Base-by-base conservation (phyloP, 2,113 vertebrate species). In the Campylorhamphus procurvoides region DNA sequence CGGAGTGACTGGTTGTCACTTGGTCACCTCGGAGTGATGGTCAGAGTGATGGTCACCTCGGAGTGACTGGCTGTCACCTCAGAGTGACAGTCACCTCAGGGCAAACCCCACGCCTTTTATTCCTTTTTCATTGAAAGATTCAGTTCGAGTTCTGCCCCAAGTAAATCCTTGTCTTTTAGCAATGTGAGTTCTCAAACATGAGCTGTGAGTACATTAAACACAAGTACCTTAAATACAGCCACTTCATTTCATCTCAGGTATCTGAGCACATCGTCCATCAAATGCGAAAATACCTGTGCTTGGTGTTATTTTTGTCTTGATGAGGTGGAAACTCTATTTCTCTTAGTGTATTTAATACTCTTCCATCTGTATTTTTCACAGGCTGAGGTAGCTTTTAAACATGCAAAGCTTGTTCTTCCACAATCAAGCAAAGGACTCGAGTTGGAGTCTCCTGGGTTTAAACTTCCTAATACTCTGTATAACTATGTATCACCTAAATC, bases 71-170 rank as follows among this genome's bases (percentile, higher is more conserved):
- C 40, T 12, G 40, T 40, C 40, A 42, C 28, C 50, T 81, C n/a
- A 16, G 1, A 84, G 68, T 11, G 58, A 25, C 23, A 10, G 58
- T 16, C 59, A 49, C 59, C 60, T 13, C 33, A 46, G 33, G 13
- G 25, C 12, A 68, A 73, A 14, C 0, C 58, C 17, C 27, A 4
- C 11, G 0, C 15, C 6, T 52, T 16, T 4, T 47, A 4, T 2
- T 37, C 39, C 18, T 18, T 63, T 27, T 27, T 10, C 1, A 0
- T 39, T 0, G 6, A 40, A 49, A n/a, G 4, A 49, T 12, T 46
- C 33, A 8, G 6, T 52, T 13, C 8, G 8, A 10, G 1, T 59
- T 75, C 44, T 78, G 42, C 14, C 31, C 13, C 22, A 40, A 80
- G 3, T 25, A 39, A 69, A 10, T 63, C 49, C 4, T 44, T 25